Percentiles rank a stretch among this genome's conserved stretches.
Evolutionary conservation across 2,888 invertebrate genomes (phyloP).

Genomic region (Lasioglossum lativentre): DNA sequence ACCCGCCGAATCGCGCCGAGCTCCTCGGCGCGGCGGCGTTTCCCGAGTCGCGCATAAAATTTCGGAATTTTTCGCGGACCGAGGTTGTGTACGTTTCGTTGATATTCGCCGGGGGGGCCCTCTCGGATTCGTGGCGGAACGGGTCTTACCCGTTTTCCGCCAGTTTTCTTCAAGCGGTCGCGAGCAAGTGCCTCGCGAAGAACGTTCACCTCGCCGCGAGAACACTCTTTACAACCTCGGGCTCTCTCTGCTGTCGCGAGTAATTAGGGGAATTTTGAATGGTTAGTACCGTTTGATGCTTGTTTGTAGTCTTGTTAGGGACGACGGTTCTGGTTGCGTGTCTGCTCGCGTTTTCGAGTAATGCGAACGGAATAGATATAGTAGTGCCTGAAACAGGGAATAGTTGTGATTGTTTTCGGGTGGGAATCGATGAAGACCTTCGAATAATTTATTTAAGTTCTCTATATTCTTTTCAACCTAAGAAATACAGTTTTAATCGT

Average conservation of each 20-base stretch:
- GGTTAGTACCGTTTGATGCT: slow-evolving; percentile 5
- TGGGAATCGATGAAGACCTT: background rate
- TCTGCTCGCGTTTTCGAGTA: background rate
- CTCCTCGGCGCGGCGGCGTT: background rate
- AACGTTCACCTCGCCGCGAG: slow-evolving; percentile 68
- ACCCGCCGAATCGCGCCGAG: slow-evolving; percentile 29
- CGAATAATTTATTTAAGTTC: background rate
- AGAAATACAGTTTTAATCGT: background rate
- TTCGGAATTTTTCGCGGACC: background rate
- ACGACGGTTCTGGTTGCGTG: background rate
- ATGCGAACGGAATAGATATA: background rate
- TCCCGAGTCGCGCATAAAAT: background rate
- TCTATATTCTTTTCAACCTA: background rate
- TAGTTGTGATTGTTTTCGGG: background rate
- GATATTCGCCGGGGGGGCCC: background rate
- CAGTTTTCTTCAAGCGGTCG: slow-evolving; percentile 61
- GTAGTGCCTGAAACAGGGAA: background rate
- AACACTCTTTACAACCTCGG: slow-evolving; percentile 43
- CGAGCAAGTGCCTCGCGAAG: slow-evolving; percentile 69
- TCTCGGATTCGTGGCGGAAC: slow-evolving; percentile 5
- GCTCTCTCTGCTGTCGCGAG: slow-evolving; percentile 50
- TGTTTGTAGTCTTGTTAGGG: slow-evolving; percentile 5
- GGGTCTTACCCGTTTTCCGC: slow-evolving; percentile 21
- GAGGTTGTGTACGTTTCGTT: background rate
- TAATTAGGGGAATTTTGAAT: slow-evolving; percentile 58